A percentile compares a stretch with the other conserved stretches of the same genome.
phyloP scores from a whole-genome alignment of 2,113 vertebrate species.

The Fregata magnificens region DNA sequence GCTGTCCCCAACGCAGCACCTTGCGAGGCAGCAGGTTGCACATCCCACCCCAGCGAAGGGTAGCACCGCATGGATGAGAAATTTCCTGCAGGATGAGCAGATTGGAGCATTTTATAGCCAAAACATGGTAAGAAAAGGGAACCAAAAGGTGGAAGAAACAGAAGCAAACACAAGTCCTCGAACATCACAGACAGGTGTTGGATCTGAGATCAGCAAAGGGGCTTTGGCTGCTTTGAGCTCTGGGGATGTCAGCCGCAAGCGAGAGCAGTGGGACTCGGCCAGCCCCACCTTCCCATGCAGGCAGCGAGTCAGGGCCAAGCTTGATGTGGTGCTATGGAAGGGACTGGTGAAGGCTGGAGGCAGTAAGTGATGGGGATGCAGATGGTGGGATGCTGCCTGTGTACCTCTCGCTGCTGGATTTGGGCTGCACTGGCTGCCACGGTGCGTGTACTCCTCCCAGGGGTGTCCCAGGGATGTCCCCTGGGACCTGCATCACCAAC shows the following conservation, averaged over 20 bases:
- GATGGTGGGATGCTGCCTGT: accelerated
- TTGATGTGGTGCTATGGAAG: neutral
- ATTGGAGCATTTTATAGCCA: neutral
- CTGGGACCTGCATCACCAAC: neutral
- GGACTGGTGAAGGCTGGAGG: neutral
- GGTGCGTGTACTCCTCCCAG: neutral
- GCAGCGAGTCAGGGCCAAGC: neutral
- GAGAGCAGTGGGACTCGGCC: accelerated
- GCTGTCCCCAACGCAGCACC: accelerated
- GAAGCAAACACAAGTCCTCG: accelerated
- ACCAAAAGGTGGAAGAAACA: neutral
- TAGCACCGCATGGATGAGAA: accelerated
- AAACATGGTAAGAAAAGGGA: neutral
- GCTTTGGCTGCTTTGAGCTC: neutral
- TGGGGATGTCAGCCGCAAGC: accelerated
- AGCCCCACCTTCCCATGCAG: accelerated
- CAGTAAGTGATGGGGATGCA: accelerated
- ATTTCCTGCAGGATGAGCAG: neutral
- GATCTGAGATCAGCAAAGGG: neutral
- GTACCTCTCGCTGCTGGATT: neutral
- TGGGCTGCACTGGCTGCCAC: neutral
- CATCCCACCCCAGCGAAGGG: neutral
- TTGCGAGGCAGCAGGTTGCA: neutral
- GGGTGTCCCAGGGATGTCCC: neutral
- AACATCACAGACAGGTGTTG: accelerated